These are phyloP conservation scores for Salminus brasiliensis DNA, from an alignment of 2,113 vertebrate genomes.

Conservation along the genomic window DNA sequence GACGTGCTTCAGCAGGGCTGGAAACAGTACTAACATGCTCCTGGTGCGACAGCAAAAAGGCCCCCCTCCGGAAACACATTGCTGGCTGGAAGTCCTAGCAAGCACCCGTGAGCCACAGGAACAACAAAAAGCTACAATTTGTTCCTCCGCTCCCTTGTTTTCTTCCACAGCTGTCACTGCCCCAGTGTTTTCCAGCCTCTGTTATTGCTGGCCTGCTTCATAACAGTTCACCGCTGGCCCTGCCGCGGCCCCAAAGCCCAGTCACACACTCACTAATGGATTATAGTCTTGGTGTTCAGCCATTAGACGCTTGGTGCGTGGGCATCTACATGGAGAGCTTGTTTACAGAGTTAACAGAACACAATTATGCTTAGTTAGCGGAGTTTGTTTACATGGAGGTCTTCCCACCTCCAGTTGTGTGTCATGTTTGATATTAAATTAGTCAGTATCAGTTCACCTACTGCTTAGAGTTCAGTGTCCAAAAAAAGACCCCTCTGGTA, in stretches of 20 bases:
- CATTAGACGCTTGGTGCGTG: constrained; percentile 49
- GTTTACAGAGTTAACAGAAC: constrained; percentile 76
- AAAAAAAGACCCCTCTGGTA: neutral
- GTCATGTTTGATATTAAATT: neutral
- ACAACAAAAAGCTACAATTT: neutral
- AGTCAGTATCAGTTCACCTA: constrained; percentile 2
- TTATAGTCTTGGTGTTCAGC: constrained; percentile 66
- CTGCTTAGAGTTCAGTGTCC: neutral
- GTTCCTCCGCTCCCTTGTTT: neutral
- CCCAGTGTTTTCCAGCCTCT: neutral
- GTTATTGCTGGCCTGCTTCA: neutral
- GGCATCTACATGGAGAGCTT: constrained; percentile 66
- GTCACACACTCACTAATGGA: constrained; percentile 69
- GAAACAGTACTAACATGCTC: constrained; percentile 16
- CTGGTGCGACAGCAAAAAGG: constrained; percentile 30
- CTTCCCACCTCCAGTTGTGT: constrained; percentile 66
- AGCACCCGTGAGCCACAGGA: neutral
- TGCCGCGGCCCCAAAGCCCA: constrained; percentile 27
- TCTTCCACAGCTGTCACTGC: neutral
- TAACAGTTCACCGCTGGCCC: neutral
- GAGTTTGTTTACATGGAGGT: constrained; percentile 70
- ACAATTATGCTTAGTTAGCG: constrained; percentile 77
- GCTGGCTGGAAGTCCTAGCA: neutral
- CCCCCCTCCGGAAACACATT: constrained; percentile 49
- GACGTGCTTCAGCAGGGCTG: neutral